Base-by-base conservation (phyloP, 2,888 invertebrate genomes). In the Seira sanloemensis region DNA sequence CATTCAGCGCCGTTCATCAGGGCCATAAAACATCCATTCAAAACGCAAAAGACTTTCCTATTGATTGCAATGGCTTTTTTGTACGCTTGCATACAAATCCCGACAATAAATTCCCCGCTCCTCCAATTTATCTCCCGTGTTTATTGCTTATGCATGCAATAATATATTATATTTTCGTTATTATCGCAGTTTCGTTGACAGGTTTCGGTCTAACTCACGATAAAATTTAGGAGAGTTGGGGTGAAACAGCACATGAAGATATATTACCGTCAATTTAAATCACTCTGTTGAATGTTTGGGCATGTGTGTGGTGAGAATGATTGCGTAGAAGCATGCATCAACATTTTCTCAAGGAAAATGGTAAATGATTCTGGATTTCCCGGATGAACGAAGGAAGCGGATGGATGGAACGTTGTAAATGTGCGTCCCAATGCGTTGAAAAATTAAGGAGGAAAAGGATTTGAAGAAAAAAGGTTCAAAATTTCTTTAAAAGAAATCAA, bases 261-360 rank as follows among this genome's bases (percentile, higher is more conserved):
- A 72, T 66, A 78, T 78, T 65, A 37, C 72, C 58, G 62, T 78
- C 72, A 50, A 78, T 71, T 72, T 72, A 78, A 78, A 78, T 78
- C 78, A 78, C 71, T 78, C 71, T 78, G 78, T 66, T 78, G 78
- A n/a, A 78, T 72, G 62, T 72, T 72, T 71, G 78, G 71, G 72
- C 72, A 78, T 78, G 72, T 72, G 62, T 66, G 54, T 23, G 67
- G 9, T 12, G 66, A 23, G 19, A 72, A 54, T 54, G 54, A 19
- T 18, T 27, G 37, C 26, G 37, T 69, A 19, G 26, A 72, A 54
- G 50, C 18, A 16, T n/a, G 24, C 37, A 37, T 37, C 37, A n/a
- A 37, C 37, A 37, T 37, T 37, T 37, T 37, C 37, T 37, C 12
- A 7, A 16, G 72, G 18, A 1, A 27, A 27, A 58, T 4, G 37